phyloP scores from a whole-genome alignment of 2,113 vertebrate species.

The Seriola quinqueradiata region DNA sequence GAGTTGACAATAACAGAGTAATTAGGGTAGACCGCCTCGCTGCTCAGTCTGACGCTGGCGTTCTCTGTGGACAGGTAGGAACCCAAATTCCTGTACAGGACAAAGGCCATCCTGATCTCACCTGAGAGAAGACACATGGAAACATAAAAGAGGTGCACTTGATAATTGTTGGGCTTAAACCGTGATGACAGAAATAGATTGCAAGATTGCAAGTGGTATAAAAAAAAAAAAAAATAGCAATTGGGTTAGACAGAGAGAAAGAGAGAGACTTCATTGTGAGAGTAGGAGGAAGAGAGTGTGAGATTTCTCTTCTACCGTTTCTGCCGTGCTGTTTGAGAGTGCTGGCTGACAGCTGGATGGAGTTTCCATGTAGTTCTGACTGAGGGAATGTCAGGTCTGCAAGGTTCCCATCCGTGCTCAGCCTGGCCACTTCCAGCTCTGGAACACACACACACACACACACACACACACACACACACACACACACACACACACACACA shows the following conservation, averaged over 20 bases:
- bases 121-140: conserved; percentile 80
- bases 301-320: conserved; percentile 88
- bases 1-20: conserved; percentile 98
- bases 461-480: conserved; percentile 50
- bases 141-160: not conserved
- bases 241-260: not conserved
- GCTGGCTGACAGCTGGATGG: conserved; percentile 95
- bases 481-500: conserved; percentile 50
- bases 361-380: conserved; percentile 90
- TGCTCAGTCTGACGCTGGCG: conserved; percentile 92
- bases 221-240: not conserved
- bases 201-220: not conserved
- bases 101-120: conserved; percentile 97
- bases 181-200: conserved; percentile 12
- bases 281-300: conserved; percentile 23
- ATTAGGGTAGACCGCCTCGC: conserved; percentile 94
- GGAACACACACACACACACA: conserved; percentile 59
- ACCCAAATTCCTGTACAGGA: conserved; percentile 96
- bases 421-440: conserved; percentile 94
- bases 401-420: conserved; percentile 96
- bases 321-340: conserved; percentile 97
- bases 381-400: conserved; percentile 96
- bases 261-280: conserved; percentile 18
- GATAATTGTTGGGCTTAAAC: conserved; percentile 30
- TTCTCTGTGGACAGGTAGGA: conserved; percentile 97